phyloP scores from a whole-genome alignment of 2,888 invertebrate genomes.

The Tetheella fluctuosa region DNA sequence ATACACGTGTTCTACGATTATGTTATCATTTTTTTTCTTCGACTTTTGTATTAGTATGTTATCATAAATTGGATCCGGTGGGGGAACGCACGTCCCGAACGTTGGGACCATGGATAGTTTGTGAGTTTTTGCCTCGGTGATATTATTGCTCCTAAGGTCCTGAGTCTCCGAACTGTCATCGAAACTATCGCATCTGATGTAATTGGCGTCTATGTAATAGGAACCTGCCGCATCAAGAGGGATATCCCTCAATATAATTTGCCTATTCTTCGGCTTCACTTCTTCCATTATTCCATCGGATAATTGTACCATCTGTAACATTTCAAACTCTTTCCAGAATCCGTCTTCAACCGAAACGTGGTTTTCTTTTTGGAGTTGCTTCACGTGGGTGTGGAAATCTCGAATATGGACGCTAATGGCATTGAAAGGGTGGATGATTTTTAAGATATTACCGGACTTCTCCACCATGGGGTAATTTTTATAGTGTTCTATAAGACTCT shows the following conservation, averaged over 20 bases:
- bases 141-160: slow-evolving; percentile 29
- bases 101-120: slow-evolving; percentile 49
- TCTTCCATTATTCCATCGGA: slow-evolving; percentile 97
- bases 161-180: slow-evolving; percentile 59
- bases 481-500: slow-evolving; percentile 97
- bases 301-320: slow-evolving; percentile 95
- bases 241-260: slow-evolving; percentile 92
- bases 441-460: slow-evolving; percentile 97
- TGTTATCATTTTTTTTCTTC: slow-evolving; percentile 64
- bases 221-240: slow-evolving; percentile 89
- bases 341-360: slow-evolving; percentile 91
- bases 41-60: slow-evolving; percentile 81
- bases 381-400: slow-evolving; percentile 94
- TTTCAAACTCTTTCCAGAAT: slow-evolving; percentile 99
- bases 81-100: slow-evolving; percentile 67
- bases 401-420: slow-evolving; percentile 93
- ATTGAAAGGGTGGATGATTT: slow-evolving; percentile 97
- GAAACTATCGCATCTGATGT: slow-evolving; percentile 87
- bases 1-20: slow-evolving; percentile 76
- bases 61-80: slow-evolving; percentile 74
- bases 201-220: slow-evolving; percentile 99
- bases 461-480: slow-evolving; percentile 99
- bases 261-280: slow-evolving; percentile 94
- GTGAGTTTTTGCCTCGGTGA: slow-evolving; percentile 41
- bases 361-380: slow-evolving; percentile 95